These are phyloP conservation scores for Orthosia gothica DNA, from an alignment of 2,888 invertebrate genomes.

Conservation along the genomic window DNA sequence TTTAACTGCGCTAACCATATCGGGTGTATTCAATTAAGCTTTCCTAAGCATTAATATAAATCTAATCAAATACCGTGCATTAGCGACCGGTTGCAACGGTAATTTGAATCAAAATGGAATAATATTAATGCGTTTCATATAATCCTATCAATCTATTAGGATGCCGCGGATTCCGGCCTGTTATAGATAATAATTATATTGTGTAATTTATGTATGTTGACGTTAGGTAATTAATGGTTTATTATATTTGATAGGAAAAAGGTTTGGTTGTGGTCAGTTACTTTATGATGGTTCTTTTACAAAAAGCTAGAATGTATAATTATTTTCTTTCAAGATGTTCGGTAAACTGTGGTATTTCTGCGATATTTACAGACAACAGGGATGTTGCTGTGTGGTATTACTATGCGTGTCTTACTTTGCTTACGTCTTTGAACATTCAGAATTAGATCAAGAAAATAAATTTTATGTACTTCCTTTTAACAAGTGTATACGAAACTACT, in stretches of 20 bases:
- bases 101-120: constrained; percentile 79
- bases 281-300: neutral
- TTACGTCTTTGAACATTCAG: no score
- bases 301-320: neutral
- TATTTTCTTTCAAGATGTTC: neutral
- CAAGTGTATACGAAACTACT: no score
- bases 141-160: constrained; percentile 82
- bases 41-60: constrained; percentile 65
- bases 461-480: no score
- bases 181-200: constrained; percentile 43
- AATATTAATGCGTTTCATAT: constrained; percentile 79
- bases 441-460: no score
- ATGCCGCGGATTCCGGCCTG: constrained; percentile 62
- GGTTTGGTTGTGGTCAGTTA: neutral
- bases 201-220: constrained; percentile 18
- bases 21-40: constrained; percentile 65
- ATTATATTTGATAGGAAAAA: constrained; percentile 2
- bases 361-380: no score
- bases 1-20: constrained; percentile 54
- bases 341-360: no score
- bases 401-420: no score
- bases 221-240: constrained; percentile 3
- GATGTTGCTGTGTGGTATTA: no score
- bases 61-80: constrained; percentile 57
- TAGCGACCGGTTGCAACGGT: constrained; percentile 47